Percentiles rank a stretch among this genome's conserved stretches.
Evolutionary conservation across 2,797 vertebrate genomes (phyloP).

Genomic region (Macroramphosus scolopax): DNA sequence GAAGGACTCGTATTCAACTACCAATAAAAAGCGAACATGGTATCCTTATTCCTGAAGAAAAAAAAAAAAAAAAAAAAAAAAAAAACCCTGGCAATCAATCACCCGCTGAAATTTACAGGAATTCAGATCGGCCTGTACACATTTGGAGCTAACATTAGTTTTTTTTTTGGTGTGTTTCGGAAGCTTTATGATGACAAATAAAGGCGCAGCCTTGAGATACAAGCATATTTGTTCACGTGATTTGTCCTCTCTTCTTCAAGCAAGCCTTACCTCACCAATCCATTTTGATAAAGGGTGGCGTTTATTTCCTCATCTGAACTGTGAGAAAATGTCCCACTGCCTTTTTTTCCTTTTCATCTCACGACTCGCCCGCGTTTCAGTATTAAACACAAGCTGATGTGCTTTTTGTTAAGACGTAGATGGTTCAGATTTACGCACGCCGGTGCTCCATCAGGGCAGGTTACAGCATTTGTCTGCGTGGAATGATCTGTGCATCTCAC

Average conservation of each 20-base stretch:
- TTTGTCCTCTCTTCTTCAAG: conserved; percentile 84
- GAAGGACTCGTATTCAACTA: conserved; percentile 93
- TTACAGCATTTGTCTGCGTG: too few species aligned
- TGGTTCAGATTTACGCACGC: conserved; percentile 10
- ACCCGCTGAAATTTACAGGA: conserved; percentile 71
- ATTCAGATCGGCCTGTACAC: conserved; percentile 64
- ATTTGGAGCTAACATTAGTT: conserved; percentile 77
- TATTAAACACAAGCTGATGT: conserved; percentile 14
- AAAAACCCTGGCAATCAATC: conserved; percentile 81
- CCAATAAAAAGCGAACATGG: conserved; percentile 95
- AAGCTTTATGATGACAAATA: conserved; percentile 94
- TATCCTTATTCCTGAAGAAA: conserved; percentile 76
- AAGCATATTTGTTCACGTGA: conserved; percentile 98
- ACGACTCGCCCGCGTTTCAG: conserved; percentile 15
- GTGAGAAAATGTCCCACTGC: conserved; percentile 57
- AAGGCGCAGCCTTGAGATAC: conserved; percentile 93
- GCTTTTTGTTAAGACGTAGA: neutral
- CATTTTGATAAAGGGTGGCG: conserved; percentile 79
- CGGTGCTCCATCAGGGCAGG: too few species aligned
- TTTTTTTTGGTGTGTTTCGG: conserved; percentile 79
- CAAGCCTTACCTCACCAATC: conserved; percentile 81
- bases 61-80: conserved; percentile 61
- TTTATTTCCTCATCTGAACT: conserved; percentile 71
- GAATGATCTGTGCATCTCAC: too few species aligned
- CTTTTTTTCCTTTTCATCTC: conserved; percentile 44